A percentile compares a stretch with the other conserved stretches of the same genome.
phyloP scores from a whole-genome alignment of 2,888 invertebrate genomes.

The Anoplius nigerrimus region DNA sequence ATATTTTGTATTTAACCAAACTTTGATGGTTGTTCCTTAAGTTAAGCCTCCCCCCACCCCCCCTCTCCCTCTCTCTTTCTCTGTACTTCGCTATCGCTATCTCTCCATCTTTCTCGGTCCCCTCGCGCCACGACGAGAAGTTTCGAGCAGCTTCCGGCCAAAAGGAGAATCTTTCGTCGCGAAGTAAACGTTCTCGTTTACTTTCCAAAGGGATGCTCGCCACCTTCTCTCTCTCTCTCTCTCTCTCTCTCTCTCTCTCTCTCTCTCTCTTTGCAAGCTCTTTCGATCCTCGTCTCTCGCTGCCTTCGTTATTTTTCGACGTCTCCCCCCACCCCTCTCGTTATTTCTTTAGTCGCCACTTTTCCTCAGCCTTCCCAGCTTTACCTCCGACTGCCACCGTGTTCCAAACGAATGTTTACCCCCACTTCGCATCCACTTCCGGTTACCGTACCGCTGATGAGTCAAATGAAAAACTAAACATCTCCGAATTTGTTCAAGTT shows the following conservation, averaged over 20 bases:
- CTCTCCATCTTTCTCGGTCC: neutral
- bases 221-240: neutral
- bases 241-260: neutral
- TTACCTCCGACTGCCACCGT: no score
- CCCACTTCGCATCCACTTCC: no score
- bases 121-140: neutral
- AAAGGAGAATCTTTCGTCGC: neutral
- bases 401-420: no score
- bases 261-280: neutral
- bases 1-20: conserved; percentile 61
- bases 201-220: conserved; percentile 16
- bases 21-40: conserved; percentile 51
- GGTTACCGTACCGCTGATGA: no score
- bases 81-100: neutral
- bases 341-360: neutral
- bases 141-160: conserved; percentile 1
- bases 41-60: conserved; percentile 20
- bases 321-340: neutral
- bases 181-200: conserved; percentile 29
- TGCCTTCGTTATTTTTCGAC: conserved; percentile 5
- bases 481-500: no score
- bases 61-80: neutral
- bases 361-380: neutral
- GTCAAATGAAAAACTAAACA: no score
- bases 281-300: neutral